A percentile compares a stretch with the other conserved stretches of the same genome.
phyloP scores from a whole-genome alignment of 2,888 invertebrate species.

The Andrena minutula region DNA sequence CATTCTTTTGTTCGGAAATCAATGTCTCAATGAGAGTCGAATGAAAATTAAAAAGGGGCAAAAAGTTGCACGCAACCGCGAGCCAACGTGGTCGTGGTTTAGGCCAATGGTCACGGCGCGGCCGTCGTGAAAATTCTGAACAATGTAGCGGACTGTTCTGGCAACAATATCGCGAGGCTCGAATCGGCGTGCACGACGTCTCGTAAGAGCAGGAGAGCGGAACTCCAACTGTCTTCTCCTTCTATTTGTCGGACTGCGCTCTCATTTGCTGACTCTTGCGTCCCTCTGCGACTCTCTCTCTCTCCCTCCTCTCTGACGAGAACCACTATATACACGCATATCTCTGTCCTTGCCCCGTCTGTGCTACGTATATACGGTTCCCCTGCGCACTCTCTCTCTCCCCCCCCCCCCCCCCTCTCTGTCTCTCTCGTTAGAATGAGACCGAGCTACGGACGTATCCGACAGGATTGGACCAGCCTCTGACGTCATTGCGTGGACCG shows the following conservation, averaged over 20 bases:
- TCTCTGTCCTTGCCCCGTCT: constrained; percentile 8
- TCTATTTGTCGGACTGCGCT: constrained; percentile 70
- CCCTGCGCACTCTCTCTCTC: constrained; percentile 1
- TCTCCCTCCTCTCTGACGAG: constrained; percentile 24
- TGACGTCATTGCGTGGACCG: constrained; percentile 77
- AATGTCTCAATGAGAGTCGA: constrained; percentile 7
- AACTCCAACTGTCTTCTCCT: constrained; percentile 66
- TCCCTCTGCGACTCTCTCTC: constrained; percentile 55
- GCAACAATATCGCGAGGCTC: constrained; percentile 62
- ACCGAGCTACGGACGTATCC: constrained; percentile 63
- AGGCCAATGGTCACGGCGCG: constrained; percentile 41
- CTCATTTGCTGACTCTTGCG: constrained; percentile 69
- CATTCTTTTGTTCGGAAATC: constrained; percentile 1
- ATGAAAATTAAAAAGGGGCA: background rate
- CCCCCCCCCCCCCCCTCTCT: constrained; percentile 10
- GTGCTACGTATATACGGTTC: constrained; percentile 5
- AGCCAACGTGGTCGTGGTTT: constrained; percentile 29
- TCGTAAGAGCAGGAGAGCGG: constrained; percentile 65
- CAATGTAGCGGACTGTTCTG: constrained; percentile 58
- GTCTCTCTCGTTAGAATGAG: constrained; percentile 49
- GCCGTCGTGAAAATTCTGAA: constrained; percentile 56
- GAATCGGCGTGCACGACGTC: constrained; percentile 60
- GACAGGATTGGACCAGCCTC: constrained; percentile 71
- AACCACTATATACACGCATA: constrained; percentile 28
- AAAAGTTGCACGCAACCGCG: constrained; percentile 15